Conservation (phyloP, 2,888 invertebrate species). For the Cryptocheilus praepositus region DNA sequence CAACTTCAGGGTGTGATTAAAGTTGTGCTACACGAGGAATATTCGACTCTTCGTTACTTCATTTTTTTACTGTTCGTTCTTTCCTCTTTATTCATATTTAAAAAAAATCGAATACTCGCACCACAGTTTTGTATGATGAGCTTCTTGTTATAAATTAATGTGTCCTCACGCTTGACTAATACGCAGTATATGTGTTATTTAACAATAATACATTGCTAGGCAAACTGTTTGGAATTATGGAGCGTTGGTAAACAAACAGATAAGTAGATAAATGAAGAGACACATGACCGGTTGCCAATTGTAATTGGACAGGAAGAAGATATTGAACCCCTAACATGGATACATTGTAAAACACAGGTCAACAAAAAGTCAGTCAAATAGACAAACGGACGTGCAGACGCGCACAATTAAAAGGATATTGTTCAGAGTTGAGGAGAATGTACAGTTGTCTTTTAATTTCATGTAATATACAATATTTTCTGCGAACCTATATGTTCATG, state of each 20-base stretch:
- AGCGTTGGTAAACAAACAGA: conserved; percentile 52
- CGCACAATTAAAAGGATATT: not conserved
- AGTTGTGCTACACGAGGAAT: too few relatives aligned
- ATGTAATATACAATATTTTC: conserved; percentile 60
- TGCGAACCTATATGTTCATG: conserved; percentile 55
- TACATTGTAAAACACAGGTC: conserved; percentile 33
- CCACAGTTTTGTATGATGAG: too few relatives aligned
- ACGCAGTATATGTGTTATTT: too few relatives aligned
- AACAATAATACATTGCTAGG: too few relatives aligned
- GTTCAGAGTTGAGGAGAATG: conserved; percentile 17
- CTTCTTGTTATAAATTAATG: too few relatives aligned
- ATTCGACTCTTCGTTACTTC: conserved; percentile 1
- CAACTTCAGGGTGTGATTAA: too few relatives aligned
- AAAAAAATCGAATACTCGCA: too few relatives aligned
- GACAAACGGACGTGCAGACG: conserved; percentile 22
- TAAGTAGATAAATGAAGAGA: conserved; percentile 54
- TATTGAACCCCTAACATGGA: conserved; percentile 49
- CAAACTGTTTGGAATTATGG: conserved; percentile 41
- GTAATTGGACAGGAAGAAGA: conserved; percentile 64
- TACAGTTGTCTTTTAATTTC: conserved; percentile 55
- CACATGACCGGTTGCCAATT: conserved; percentile 61
- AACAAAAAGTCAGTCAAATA: conserved; percentile 26
- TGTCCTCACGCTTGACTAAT: too few relatives aligned
- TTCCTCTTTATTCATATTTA: too few relatives aligned
- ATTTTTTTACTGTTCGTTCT: not conserved